A percentile compares a stretch with the other conserved stretches of the same genome.
These are phyloP conservation scores for Polietes domitor DNA, from an alignment of 2,888 invertebrate species.

Conservation along the genomic window DNA sequence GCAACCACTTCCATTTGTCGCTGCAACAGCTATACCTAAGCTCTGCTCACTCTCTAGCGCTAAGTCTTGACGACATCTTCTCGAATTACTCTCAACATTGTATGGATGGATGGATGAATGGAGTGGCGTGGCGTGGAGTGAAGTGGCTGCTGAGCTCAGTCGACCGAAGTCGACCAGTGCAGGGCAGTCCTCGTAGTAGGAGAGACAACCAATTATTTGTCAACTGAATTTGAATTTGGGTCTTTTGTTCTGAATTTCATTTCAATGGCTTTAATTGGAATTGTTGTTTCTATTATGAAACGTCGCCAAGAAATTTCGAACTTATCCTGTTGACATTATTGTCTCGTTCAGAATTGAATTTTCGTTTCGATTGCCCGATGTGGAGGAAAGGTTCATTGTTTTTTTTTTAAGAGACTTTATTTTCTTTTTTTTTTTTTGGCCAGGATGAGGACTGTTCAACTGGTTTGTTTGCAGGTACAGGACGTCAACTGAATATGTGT, in stretches of 20 bases:
- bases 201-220: slow-evolving; percentile 31
- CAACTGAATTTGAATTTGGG: background rate
- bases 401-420: background rate
- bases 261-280: slow-evolving; percentile 26
- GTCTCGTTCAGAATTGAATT: background rate
- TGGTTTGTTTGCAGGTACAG: too few species aligned
- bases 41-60: slow-evolving; percentile 17
- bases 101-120: background rate
- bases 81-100: slow-evolving; percentile 28
- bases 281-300: slow-evolving; percentile 15
- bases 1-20: slow-evolving; percentile 4
- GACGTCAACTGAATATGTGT: too few species aligned
- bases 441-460: too few species aligned
- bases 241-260: slow-evolving; percentile 7
- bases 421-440: too few species aligned
- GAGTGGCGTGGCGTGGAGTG: background rate
- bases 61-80: slow-evolving; percentile 22
- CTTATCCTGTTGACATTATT: slow-evolving; percentile 11
- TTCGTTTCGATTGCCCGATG: too few species aligned
- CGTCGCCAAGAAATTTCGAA: background rate
- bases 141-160: background rate
- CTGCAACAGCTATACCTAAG: background rate
- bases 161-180: slow-evolving; percentile 3
- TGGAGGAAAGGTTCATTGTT: background rate
- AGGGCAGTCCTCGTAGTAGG: background rate